Evolutionary conservation across 2,797 vertebrate species (phyloP).

Genomic region (Hapalemur alaotrensis): DNA sequence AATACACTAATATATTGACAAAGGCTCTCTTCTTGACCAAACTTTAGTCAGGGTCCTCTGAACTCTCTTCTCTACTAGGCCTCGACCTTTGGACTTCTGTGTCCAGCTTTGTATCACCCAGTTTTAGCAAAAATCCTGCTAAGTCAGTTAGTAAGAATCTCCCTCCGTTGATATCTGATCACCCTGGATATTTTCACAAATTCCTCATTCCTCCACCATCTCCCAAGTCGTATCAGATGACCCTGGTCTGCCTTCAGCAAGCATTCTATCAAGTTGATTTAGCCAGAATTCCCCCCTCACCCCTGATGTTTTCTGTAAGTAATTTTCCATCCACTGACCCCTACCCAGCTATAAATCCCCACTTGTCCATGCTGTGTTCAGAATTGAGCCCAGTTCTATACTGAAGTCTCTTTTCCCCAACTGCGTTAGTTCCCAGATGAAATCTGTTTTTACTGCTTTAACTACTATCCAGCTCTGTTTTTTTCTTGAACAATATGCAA

Average conservation of each 20-base stretch:
- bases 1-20: not conserved
- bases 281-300: not conserved
- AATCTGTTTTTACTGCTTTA: not conserved
- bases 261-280: not conserved
- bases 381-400: not conserved
- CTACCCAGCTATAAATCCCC: not conserved
- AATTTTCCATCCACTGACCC: not conserved
- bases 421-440: not conserved
- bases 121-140: not conserved
- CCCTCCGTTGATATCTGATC: not conserved
- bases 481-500: conserved; percentile 37
- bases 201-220: not conserved
- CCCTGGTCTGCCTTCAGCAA: not conserved
- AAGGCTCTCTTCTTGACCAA: not conserved
- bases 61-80: not conserved
- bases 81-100: not conserved
- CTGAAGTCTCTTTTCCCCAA: not conserved
- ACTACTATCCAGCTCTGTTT: not conserved
- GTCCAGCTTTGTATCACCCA: not conserved
- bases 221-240: not conserved
- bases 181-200: not conserved
- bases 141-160: not conserved
- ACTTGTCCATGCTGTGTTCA: not conserved
- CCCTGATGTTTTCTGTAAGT: not conserved
- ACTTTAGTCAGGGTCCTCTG: not conserved